Conservation (phyloP, 1,140 invertebrate genomes). For the Steinernema feltiae region DNA sequence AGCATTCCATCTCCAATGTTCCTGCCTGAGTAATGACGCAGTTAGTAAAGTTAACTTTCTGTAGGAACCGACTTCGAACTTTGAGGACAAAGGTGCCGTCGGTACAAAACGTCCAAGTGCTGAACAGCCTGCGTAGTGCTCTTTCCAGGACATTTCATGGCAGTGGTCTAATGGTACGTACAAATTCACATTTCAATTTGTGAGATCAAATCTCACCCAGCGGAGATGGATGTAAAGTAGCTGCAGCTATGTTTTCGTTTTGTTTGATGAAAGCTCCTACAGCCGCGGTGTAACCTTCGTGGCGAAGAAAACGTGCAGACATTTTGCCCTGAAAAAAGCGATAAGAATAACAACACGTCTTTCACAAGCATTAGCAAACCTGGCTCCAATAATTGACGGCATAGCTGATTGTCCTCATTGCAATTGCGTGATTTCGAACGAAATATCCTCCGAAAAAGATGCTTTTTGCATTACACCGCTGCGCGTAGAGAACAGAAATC, state of each 20-base stretch:
- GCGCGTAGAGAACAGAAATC: constrained; percentile 58
- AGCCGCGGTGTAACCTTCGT: constrained; percentile 73
- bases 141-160: constrained; percentile 65
- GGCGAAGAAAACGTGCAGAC: constrained; percentile 69
- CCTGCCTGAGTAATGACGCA: constrained; percentile 17
- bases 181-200: background rate
- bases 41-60: constrained; percentile 18
- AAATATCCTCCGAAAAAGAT: constrained; percentile 75
- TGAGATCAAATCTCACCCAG: background rate
- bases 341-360: constrained; percentile 2
- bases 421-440: constrained; percentile 70
- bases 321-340: constrained; percentile 66
- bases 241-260: constrained; percentile 17
- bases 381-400: constrained; percentile 73
- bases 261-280: constrained; percentile 69
- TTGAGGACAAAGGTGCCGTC: constrained; percentile 42
- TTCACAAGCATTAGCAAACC: constrained; percentile 44
- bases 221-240: background rate
- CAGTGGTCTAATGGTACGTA: background rate
- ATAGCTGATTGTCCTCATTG: constrained; percentile 71
- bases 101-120: constrained; percentile 64
- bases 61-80: constrained; percentile 38
- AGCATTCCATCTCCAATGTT: constrained; percentile 36
- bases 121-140: constrained; percentile 72
- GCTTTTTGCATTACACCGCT: constrained; percentile 56